Evolutionary conservation across 2,888 invertebrate species (phyloP), one percentile per base, ranked within the genome.

Genomic region (Entomobrya multifasciata): DNA sequence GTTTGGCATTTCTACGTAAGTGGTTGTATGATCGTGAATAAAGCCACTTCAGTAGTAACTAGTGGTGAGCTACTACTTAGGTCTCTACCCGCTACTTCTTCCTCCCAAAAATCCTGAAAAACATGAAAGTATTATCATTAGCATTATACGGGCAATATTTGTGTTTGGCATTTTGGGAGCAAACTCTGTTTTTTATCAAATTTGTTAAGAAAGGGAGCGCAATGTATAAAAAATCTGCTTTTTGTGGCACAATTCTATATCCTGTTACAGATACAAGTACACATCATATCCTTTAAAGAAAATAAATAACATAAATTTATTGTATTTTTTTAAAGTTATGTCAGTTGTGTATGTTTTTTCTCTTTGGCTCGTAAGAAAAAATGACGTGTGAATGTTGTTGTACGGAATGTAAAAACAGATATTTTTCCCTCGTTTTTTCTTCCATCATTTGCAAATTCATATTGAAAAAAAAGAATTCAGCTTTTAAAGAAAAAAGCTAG

Each of bases 301-400:
- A 41, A 41, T 41, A 65, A 65, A 41, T 55, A 65, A 41, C 10
- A 65, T 20, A 41, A 65, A 41, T 41, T 65, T 65, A 65, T 65
- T 65, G 11, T 13, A 17, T n/a, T 17, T 17, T 65, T 65, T 8
- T 8, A 17, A 65, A 20, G 17, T 41, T 41, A 41, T 65, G 65
- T 65, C 65, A 65, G 65, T 36, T 65, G 17, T n/a, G n/a, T 60
- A 60, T 65, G 41, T 41, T 65, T 65, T 65, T 41, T 17, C 36
- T 41, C 1, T 41, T n/a, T 65, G 20, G 10, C 8, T 1, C 17
- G 8, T 17, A 10, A 10, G 20, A 65, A 65, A 65, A 20, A 17
- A 65, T 65, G 65, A 65, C 41, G 20, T 41, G 65, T 65, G 36
- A 41, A 11, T 15, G 11, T 8, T 65, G 41, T n/a, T 5, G 20